These are phyloP conservation scores for Colletes latitarsis DNA, from an alignment of 1,140 invertebrate species.

Conservation along the genomic window DNA sequence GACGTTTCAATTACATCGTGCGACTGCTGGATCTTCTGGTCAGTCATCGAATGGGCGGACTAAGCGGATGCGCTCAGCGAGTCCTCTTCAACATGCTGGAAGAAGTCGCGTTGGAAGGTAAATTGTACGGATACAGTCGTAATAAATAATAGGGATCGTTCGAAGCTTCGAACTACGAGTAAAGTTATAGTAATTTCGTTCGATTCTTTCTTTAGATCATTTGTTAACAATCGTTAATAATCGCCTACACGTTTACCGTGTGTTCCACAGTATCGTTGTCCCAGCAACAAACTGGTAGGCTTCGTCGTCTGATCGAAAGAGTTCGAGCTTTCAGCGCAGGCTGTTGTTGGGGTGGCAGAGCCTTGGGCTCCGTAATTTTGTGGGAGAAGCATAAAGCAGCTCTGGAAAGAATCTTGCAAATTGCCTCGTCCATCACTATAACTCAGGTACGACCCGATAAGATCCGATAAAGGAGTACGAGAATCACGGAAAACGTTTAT, in stretches of 20 bases:
- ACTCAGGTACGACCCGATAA: conserved; percentile 82
- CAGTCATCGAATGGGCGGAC: conserved; percentile 83
- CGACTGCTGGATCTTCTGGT: conserved; percentile 94
- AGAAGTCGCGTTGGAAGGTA: conserved; percentile 95
- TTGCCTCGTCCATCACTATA: conserved; percentile 90
- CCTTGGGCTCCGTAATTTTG: conserved; percentile 92
- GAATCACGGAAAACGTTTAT: background rate
- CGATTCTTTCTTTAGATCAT: too few relatives aligned
- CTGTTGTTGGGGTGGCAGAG: conserved; percentile 90
- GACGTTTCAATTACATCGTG: conserved; percentile 98
- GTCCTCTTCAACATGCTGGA: conserved; percentile 96
- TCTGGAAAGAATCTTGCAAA: conserved; percentile 91
- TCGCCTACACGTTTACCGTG: background rate
- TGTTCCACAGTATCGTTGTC: conserved; percentile 87
- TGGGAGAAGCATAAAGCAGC: conserved; percentile 94
- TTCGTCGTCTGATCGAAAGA: conserved; percentile 89
- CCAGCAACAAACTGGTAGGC: conserved; percentile 92
- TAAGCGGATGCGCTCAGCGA: conserved; percentile 97
- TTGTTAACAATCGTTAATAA: too few relatives aligned
- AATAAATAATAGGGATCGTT: too few relatives aligned
- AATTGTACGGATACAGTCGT: conserved; percentile 18
- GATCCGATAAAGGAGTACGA: background rate
- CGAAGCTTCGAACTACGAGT: too few relatives aligned
- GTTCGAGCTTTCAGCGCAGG: conserved; percentile 86
- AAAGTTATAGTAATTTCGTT: too few relatives aligned